phyloP scores from a whole-genome alignment of 2,113 vertebrate species.

The Nestor notabilis region DNA sequence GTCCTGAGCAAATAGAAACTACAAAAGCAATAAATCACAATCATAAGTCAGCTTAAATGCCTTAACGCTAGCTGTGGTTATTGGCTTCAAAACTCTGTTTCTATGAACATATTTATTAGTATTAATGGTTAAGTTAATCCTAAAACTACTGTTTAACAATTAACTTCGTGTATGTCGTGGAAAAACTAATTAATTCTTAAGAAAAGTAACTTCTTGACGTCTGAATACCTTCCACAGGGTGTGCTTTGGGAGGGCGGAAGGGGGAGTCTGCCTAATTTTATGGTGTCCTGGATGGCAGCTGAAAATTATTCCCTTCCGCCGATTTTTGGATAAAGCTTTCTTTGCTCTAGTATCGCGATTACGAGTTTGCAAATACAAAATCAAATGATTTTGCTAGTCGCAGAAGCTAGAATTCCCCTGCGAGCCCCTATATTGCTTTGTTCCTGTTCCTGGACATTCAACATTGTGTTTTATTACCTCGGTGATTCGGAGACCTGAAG shows the following conservation, averaged over 20 bases:
- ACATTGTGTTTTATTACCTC: background rate
- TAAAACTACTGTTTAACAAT: constrained; percentile 79
- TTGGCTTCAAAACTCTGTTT: constrained; percentile 45
- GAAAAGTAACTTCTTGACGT: constrained; percentile 64
- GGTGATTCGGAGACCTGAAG: background rate
- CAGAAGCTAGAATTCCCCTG: background rate
- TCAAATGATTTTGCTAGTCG: background rate
- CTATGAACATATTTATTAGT: constrained; percentile 56
- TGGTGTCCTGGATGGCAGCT: background rate
- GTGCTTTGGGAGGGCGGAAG: background rate
- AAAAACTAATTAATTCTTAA: constrained; percentile 49
- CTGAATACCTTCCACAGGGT: constrained; percentile 31
- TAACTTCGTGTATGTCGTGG: constrained; percentile 29
- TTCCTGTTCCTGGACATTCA: constrained; percentile 2
- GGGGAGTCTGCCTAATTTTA: background rate
- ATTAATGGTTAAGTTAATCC: constrained; percentile 72
- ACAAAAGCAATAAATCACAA: constrained; percentile 84
- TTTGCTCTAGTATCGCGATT: background rate
- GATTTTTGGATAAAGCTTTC: constrained; percentile 11
- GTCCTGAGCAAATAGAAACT: constrained; percentile 66
- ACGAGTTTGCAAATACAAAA: background rate
- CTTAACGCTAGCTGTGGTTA: constrained; percentile 61
- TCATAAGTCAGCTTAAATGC: constrained; percentile 75
- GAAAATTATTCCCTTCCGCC: background rate
- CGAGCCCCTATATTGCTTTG: background rate